Conservation (phyloP, 2,888 invertebrate species). For the Rhopalosiphum nymphaeae region DNA sequence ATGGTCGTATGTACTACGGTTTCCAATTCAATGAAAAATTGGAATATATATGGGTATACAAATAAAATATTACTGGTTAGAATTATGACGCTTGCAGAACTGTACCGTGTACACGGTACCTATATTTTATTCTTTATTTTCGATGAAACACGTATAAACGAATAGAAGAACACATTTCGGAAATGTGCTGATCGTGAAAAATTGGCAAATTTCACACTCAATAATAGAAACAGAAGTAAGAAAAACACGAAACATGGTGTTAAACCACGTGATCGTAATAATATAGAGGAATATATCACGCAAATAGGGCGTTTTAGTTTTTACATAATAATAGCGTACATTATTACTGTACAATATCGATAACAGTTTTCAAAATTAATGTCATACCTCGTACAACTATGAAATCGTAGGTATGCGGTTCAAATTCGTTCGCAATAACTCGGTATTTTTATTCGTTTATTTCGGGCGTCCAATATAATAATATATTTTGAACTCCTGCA, state of each 20-base stretch:
- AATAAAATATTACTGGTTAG: neutral
- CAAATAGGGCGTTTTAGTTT: neutral
- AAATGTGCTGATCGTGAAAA: slow-evolving; percentile 3
- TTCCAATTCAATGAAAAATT: neutral
- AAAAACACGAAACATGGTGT: neutral
- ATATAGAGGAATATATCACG: neutral
- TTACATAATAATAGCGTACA: neutral
- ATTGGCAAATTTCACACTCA: neutral
- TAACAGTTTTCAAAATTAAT: neutral
- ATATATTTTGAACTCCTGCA: neutral
- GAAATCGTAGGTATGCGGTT: no score
- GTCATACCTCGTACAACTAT: neutral
- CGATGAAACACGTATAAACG: neutral
- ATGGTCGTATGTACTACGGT: neutral
- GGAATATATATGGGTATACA: neutral
- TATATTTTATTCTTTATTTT: neutral
- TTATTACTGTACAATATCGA: neutral
- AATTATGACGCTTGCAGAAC: neutral
- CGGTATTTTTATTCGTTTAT: neutral
- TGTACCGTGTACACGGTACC: neutral
- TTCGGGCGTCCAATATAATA: neutral
- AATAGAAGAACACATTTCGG: neutral
- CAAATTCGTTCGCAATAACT: neutral
- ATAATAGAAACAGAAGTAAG: neutral
- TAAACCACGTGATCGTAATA: neutral